Evolutionary conservation across 2,888 invertebrate species (phyloP), one percentile per base, ranked within the genome.

Genomic region (Dryobota labecula): DNA sequence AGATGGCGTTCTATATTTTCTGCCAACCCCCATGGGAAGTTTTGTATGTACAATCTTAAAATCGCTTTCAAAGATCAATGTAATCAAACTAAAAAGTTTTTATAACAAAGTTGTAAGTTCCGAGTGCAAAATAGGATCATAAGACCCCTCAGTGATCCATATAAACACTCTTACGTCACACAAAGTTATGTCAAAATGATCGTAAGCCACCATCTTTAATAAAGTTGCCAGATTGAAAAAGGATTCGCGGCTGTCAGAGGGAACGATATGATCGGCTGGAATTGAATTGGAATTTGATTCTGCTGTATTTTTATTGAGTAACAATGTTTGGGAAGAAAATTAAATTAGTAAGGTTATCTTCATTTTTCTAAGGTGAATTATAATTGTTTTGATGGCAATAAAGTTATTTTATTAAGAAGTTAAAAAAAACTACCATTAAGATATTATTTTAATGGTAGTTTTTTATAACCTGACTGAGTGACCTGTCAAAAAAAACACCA

Each of bases 81-180:
- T 43, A 67, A 77, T 73, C 36, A 57, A 45, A 57, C n/a, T 30
- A 64, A 68, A 77, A 64, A 67, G 54, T 68, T 64, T 63, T 27
- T 49, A 33, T 36, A 72, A 36, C 27, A 45, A 72, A 43, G 30
- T 61, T 30, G 45, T 36, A 49, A 69, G 67, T 70, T 62, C 41
- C 53, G 36, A 70, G 69, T 68, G 33, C 57, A 61, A 82, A 86
- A 84, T 77, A 76, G 76, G 85, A 83, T 85, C 69, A 83, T 61
- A 56, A 65, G 67, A 72, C 77, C 82, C 74, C 80, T 49, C 43
- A 6, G 80, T 84, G 85, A 88, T 87, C 81, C 82, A 71, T 82
- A 83, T 84, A 86, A 88, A 91, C 73, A 83, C 74, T 74, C 86
- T 91, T 87, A 92, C 87, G 91, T 90, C 90, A 89, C 88, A 89